A percentile compares a stretch with the other conserved stretches of the same genome.
Evolutionary conservation across 2,113 vertebrate species (phyloP).

Genomic region (Oreochromis niloticus): DNA sequence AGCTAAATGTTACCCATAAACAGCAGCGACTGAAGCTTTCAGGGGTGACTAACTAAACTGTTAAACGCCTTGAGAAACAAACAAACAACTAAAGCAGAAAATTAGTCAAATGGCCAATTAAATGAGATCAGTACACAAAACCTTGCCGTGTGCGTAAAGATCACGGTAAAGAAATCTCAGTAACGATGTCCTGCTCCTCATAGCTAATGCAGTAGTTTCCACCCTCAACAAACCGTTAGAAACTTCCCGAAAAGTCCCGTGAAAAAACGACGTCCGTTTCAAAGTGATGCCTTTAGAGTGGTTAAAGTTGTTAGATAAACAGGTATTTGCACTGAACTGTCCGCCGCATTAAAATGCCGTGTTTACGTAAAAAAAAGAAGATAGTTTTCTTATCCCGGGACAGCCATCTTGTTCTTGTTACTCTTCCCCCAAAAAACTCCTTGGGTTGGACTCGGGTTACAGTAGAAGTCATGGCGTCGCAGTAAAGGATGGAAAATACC

Average conservation of each 20-base stretch:
- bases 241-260: not conserved
- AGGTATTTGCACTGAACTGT: not conserved
- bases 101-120: not conserved
- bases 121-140: not conserved
- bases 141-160: not conserved
- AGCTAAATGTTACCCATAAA: not conserved
- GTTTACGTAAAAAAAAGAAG: constrained; percentile 31
- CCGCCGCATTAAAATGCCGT: not conserved
- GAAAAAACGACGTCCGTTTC: not conserved
- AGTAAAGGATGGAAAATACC: constrained; percentile 17
- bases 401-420: constrained; percentile 77
- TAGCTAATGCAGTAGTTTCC: not conserved
- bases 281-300: not conserved
- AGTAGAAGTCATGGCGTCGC: constrained; percentile 49
- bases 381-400: constrained; percentile 35
- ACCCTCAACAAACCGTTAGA: not conserved
- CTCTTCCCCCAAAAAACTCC: constrained; percentile 44
- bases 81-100: not conserved
- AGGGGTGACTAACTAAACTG: not conserved
- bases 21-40: not conserved
- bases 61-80: not conserved
- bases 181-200: not conserved
- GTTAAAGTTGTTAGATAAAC: not conserved
- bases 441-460: constrained; percentile 60
- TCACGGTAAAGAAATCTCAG: not conserved